These are phyloP conservation scores for Meghimatium bilineatum DNA, from an alignment of 2,888 invertebrate genomes.

Conservation along the genomic window DNA sequence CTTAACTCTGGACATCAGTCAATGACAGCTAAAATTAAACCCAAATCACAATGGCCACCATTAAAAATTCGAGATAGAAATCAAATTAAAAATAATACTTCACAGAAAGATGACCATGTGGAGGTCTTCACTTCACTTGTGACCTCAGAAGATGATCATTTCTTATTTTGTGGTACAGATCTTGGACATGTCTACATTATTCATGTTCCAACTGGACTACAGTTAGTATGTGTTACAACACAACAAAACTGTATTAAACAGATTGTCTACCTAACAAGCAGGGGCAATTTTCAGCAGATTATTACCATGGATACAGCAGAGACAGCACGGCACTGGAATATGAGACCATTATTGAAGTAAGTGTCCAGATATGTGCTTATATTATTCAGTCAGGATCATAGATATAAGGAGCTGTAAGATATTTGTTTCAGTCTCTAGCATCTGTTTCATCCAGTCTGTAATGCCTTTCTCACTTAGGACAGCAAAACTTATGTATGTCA, in stretches of 20 bases:
- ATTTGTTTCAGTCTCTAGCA: too few species aligned
- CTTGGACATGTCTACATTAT: slow-evolving; percentile 49
- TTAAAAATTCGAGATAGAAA: neutral
- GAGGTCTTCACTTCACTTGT: slow-evolving; percentile 46
- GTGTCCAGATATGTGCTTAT: neutral
- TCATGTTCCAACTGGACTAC: slow-evolving; percentile 52
- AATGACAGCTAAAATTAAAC: slow-evolving; percentile 33
- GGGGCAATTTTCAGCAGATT: slow-evolving; percentile 53
- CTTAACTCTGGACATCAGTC: slow-evolving; percentile 44
- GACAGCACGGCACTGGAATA: slow-evolving; percentile 52
- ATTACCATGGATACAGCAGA: slow-evolving; percentile 46
- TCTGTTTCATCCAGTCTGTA: too few species aligned
- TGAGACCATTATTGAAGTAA: slow-evolving; percentile 50
- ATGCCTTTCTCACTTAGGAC: too few species aligned
- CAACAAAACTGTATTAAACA: slow-evolving; percentile 37
- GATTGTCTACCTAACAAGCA: slow-evolving; percentile 50
- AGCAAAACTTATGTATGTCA: too few species aligned
- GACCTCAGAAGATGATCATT: slow-evolving; percentile 56
- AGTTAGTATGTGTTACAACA: slow-evolving; percentile 47
- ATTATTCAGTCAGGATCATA: neutral
- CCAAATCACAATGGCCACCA: neutral
- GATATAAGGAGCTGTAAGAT: too few species aligned
- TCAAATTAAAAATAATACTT: neutral
- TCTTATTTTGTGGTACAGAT: slow-evolving; percentile 51
- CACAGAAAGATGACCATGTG: neutral